phyloP scores from a whole-genome alignment of 2,797 vertebrate species.

The Oryzias dopingdopingensis region DNA sequence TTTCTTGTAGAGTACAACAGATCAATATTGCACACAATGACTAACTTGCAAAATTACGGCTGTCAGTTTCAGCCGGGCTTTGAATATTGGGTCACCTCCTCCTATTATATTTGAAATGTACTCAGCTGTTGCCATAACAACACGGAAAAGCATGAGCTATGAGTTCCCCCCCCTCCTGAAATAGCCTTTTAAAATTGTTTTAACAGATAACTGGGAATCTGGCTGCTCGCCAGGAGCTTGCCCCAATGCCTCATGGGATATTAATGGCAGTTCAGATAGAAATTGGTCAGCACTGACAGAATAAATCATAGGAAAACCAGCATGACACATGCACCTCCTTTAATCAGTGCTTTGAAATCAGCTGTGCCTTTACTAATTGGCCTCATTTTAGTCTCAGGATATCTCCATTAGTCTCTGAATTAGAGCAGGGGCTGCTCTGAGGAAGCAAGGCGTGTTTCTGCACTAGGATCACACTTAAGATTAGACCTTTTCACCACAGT shows the following conservation, averaged over 20 bases:
- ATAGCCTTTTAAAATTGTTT: slow-evolving; percentile 80
- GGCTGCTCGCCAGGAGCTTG: slow-evolving; percentile 75
- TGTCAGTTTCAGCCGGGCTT: not conserved
- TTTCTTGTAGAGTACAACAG: slow-evolving; percentile 1
- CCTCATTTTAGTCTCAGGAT: slow-evolving; percentile 81
- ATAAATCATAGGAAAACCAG: slow-evolving; percentile 76
- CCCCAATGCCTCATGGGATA: slow-evolving; percentile 76
- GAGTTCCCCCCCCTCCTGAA: slow-evolving; percentile 77
- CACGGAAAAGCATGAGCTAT: slow-evolving; percentile 55
- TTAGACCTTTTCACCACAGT: slow-evolving; percentile 7
- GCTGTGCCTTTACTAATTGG: slow-evolving; percentile 83
- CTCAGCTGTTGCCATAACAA: slow-evolving; percentile 82
- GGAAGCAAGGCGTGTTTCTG: slow-evolving; percentile 45
- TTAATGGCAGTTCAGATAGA: slow-evolving; percentile 76
- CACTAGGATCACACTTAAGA: slow-evolving; percentile 26
- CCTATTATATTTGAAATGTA: slow-evolving; percentile 63
- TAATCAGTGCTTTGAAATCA: slow-evolving; percentile 81
- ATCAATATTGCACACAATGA: slow-evolving; percentile 8
- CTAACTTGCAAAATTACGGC: slow-evolving; percentile 5
- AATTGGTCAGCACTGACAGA: slow-evolving; percentile 73
- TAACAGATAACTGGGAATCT: slow-evolving; percentile 83
- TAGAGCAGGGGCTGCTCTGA: slow-evolving; percentile 73
- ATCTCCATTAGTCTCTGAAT: slow-evolving; percentile 82
- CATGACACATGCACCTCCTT: slow-evolving; percentile 76
- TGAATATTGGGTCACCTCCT: slow-evolving; percentile 26